These are phyloP conservation scores for Synanthedon tipuliformis DNA, from an alignment of 2,888 invertebrate species.

Conservation along the genomic window DNA sequence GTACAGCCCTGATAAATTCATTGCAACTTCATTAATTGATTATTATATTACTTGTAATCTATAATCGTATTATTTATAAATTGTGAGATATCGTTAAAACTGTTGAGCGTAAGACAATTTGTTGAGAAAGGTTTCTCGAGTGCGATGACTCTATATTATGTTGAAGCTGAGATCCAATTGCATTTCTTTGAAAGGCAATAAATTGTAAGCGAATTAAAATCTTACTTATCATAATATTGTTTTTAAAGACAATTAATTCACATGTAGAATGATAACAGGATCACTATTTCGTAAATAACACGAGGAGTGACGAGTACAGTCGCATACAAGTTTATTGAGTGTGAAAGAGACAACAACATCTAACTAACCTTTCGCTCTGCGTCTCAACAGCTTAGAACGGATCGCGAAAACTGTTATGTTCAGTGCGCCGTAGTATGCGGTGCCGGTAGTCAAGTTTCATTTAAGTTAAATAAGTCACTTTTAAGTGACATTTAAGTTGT, in stretches of 20 bases:
- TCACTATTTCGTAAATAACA: conserved; percentile 22
- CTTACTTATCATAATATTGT: not conserved
- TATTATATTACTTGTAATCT: no score
- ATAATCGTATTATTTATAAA: no score
- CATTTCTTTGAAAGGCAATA: no score
- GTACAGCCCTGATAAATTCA: no score
- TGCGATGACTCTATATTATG: no score
- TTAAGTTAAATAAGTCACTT: conserved; percentile 27
- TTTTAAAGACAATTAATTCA: conserved; percentile 29
- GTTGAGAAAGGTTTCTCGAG: no score
- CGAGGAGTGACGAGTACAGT: conserved; percentile 22
- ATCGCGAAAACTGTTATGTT: conserved; percentile 56
- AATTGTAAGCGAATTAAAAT: no score
- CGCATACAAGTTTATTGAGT: conserved; percentile 16
- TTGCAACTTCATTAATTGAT: no score
- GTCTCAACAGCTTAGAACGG: conserved; percentile 48
- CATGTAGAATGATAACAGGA: conserved; percentile 64
- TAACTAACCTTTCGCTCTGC: conserved; percentile 57
- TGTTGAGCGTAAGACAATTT: no score
- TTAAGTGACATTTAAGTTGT: conserved; percentile 43
- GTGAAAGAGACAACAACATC: conserved; percentile 32
- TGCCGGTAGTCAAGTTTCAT: conserved; percentile 41
- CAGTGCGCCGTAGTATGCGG: conserved; percentile 57
- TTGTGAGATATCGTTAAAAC: no score
- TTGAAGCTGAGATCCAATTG: no score